These are phyloP conservation scores for Yoshiicerus persimilis DNA, from an alignment of 1,140 invertebrate species.

Conservation along the genomic window DNA sequence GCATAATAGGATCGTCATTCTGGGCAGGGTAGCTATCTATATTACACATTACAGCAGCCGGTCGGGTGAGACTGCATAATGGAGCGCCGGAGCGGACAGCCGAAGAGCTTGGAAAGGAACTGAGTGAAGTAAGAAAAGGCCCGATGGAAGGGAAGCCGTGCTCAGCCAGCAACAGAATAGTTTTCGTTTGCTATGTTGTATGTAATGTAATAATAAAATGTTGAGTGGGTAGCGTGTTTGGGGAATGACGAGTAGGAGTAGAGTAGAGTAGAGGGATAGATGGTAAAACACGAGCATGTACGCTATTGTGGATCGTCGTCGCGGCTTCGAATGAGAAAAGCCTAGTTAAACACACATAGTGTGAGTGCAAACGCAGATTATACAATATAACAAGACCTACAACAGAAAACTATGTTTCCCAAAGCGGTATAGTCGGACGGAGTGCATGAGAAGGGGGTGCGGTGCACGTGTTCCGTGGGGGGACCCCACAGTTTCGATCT, in stretches of 20 bases:
- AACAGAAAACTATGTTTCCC: background rate
- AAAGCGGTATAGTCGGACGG: background rate
- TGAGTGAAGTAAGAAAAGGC: background rate
- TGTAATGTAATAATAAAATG: slow-evolving; percentile 22
- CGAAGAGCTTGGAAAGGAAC: background rate
- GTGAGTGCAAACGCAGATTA: background rate
- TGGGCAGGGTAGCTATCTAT: background rate
- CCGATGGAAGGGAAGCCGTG: background rate
- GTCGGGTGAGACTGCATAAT: background rate
- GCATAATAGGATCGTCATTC: background rate
- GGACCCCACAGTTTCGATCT: background rate
- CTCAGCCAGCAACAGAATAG: slow-evolving; percentile 2
- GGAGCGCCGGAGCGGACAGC: background rate
- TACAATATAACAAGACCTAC: background rate
- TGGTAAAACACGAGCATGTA: background rate
- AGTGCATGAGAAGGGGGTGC: background rate
- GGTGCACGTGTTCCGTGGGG: background rate
- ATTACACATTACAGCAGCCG: background rate
- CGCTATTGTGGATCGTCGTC: background rate
- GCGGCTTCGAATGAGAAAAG: background rate
- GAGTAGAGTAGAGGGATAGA: background rate
- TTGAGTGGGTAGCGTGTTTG: slow-evolving; percentile 13
- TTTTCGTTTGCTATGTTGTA: background rate
- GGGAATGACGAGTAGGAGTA: slow-evolving; percentile 7
- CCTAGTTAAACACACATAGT: background rate